Conservation (phyloP, 2,888 invertebrate species). For the Yponomeuta evonymella region DNA sequence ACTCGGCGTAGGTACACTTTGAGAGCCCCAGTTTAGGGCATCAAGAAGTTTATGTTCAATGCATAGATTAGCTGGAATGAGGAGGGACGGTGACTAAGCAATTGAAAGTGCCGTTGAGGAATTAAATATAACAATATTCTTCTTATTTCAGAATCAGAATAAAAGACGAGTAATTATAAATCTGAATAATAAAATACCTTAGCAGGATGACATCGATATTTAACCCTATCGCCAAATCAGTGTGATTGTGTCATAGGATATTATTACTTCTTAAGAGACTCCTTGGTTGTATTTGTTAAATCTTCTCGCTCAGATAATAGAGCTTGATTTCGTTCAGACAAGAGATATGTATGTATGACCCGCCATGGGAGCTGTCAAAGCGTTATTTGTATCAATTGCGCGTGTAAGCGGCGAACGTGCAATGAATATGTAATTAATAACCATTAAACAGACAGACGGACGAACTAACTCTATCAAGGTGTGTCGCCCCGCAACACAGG, state of each 20-base stretch:
- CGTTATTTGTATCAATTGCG: slow-evolving; percentile 53
- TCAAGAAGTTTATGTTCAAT: too few species aligned
- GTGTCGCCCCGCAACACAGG: slow-evolving; percentile 10
- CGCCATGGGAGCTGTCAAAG: slow-evolving; percentile 40
- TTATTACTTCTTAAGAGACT: too few species aligned
- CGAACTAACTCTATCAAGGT: slow-evolving; percentile 48
- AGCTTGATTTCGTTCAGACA: not conserved
- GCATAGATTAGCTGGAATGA: too few species aligned
- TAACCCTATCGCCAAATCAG: not conserved
- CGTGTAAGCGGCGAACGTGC: slow-evolving; percentile 21
- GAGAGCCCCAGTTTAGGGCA: too few species aligned
- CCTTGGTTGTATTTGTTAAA: not conserved
- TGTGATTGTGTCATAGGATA: not conserved
- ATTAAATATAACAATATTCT: too few species aligned
- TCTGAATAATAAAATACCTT: too few species aligned
- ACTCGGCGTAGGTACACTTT: too few species aligned
- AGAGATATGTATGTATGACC: not conserved
- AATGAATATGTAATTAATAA: slow-evolving; percentile 64
- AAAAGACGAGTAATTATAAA: too few species aligned
- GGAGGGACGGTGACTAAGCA: too few species aligned
- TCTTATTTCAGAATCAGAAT: too few species aligned
- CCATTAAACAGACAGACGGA: slow-evolving; percentile 42
- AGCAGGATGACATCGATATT: not conserved
- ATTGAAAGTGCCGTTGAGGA: too few species aligned
- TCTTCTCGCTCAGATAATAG: not conserved